These are phyloP conservation scores for Cinara cedri DNA, from an alignment of 2,888 invertebrate species.

Conservation along the genomic window DNA sequence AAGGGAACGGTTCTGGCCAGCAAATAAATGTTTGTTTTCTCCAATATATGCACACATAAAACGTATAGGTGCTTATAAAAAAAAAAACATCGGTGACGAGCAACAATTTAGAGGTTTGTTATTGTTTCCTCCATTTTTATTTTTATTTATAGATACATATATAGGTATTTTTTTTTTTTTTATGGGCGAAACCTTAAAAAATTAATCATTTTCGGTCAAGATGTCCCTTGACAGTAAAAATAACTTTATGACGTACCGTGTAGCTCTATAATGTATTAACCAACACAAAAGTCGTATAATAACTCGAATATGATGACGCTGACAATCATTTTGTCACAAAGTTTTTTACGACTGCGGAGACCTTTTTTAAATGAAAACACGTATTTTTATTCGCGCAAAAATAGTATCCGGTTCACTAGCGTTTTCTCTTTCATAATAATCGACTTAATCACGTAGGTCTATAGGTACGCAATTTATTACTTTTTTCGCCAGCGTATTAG, in stretches of 20 bases:
- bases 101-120: constrained; percentile 2
- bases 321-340: constrained; percentile 28
- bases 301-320: constrained; percentile 16
- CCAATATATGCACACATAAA: background rate
- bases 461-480: too few species aligned
- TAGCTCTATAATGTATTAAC: constrained; percentile 18
- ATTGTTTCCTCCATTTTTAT: constrained; percentile 2
- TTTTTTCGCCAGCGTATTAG: background rate
- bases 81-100: background rate
- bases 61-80: background rate
- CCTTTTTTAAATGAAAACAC: constrained; percentile 22
- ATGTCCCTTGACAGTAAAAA: constrained; percentile 47
- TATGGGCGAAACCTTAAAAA: constrained; percentile 36
- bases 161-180: constrained; percentile 14
- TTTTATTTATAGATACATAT: background rate
- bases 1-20: too few species aligned
- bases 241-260: constrained; percentile 50
- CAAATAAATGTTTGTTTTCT: background rate
- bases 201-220: constrained; percentile 49
- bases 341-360: constrained; percentile 33
- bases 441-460: too few species aligned
- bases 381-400: background rate
- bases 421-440: background rate
- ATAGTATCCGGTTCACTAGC: background rate
- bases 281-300: constrained; percentile 23